Evolutionary conservation across 2,888 invertebrate species (phyloP).

Genomic region (Vesta saturnalis): DNA sequence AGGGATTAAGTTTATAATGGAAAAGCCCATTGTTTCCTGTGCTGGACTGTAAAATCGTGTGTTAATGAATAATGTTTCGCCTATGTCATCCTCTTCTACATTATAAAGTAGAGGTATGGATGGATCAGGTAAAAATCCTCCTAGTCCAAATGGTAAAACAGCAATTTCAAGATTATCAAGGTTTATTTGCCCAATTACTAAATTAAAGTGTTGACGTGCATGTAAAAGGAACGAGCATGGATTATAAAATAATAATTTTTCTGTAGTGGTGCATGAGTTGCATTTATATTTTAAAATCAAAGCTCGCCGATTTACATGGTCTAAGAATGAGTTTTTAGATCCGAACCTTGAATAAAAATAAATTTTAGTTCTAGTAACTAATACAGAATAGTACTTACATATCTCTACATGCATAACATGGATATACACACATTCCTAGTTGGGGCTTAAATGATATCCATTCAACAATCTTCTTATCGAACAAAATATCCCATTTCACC

Average conservation of each 20-base stretch:
- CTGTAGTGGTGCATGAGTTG: slow-evolving; percentile 45
- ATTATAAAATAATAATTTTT: slow-evolving; percentile 54
- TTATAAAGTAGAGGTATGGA: slow-evolving; percentile 54
- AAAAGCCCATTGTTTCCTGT: slow-evolving; percentile 49
- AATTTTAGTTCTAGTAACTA: background rate
- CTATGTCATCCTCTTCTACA: slow-evolving; percentile 50
- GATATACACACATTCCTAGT: slow-evolving; percentile 61
- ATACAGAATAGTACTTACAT: slow-evolving; percentile 59
- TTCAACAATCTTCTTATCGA: slow-evolving; percentile 49
- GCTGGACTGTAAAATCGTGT: slow-evolving; percentile 56
- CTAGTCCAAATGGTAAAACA: slow-evolving; percentile 53
- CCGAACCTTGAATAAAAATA: slow-evolving; percentile 55
- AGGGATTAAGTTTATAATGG: slow-evolving; percentile 50
- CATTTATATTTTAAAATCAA: slow-evolving; percentile 56
- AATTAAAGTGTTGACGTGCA: slow-evolving; percentile 54
- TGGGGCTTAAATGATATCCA: slow-evolving; percentile 53
- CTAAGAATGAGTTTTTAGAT: slow-evolving; percentile 55
- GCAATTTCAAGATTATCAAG: slow-evolving; percentile 52
- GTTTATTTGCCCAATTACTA: slow-evolving; percentile 52
- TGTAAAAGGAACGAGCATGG: slow-evolving; percentile 58
- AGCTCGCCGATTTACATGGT: slow-evolving; percentile 58
- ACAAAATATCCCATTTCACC: slow-evolving; percentile 54
- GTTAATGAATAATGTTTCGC: slow-evolving; percentile 47
- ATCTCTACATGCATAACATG: slow-evolving; percentile 67
- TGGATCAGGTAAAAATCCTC: slow-evolving; percentile 56